phyloP scores from a whole-genome alignment of 2,888 invertebrate species.

The Dendrolimus houi region DNA sequence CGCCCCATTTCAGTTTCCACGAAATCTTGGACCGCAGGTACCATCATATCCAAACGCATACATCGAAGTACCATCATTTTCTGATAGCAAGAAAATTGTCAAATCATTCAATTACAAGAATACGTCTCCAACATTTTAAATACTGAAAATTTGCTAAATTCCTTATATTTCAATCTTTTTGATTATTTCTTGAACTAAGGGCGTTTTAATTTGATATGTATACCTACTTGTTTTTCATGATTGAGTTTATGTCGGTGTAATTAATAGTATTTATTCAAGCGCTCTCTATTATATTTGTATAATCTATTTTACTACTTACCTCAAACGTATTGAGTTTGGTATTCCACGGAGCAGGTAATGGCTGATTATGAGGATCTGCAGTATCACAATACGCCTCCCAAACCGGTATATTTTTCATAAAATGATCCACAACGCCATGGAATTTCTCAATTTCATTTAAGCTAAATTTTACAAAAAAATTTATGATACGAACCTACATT shows the following conservation, averaged over 20 bases:
- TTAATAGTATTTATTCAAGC: no score
- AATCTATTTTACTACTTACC: constrained; percentile 23
- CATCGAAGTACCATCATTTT: constrained; percentile 87
- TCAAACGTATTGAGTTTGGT: constrained; percentile 77
- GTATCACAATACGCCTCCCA: constrained; percentile 89
- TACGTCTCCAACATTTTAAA: no score
- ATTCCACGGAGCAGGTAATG: constrained; percentile 84
- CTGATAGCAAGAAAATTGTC: constrained; percentile 44
- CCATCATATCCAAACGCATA: constrained; percentile 91
- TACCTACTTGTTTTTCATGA: no score
- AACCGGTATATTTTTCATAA: constrained; percentile 63
- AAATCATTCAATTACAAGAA: no score
- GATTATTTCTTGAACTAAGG: no score
- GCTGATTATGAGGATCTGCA: constrained; percentile 81
- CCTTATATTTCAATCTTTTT: no score
- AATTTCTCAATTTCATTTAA: constrained; percentile 61
- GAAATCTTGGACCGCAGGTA: constrained; percentile 84
- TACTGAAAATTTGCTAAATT: no score
- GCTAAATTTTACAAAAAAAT: constrained; percentile 24
- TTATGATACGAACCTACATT: no score
- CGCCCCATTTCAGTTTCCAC: constrained; percentile 84
- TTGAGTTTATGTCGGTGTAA: no score
- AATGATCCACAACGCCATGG: constrained; percentile 80
- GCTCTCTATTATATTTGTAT: no score
- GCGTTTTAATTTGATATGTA: no score